Conservation (phyloP, 2,888 invertebrate species). For the Morpho deidamia region DNA sequence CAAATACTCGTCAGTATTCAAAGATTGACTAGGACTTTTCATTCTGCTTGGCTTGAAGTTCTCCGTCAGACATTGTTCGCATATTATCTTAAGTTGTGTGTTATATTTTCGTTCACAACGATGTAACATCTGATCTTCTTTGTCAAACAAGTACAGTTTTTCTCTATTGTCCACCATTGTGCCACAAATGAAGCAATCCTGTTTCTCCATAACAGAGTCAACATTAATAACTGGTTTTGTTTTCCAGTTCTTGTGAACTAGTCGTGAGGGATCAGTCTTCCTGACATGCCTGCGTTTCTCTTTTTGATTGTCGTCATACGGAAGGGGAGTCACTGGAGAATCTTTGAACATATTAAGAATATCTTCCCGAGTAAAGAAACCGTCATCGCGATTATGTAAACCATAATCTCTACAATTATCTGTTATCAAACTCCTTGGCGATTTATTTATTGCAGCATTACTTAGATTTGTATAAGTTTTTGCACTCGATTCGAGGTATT, state of each 20-base stretch:
- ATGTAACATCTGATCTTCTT: constrained; percentile 64
- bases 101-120: constrained; percentile 54
- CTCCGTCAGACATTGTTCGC: constrained; percentile 52
- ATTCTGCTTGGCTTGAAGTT: constrained; percentile 55
- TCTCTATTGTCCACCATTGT: constrained; percentile 52
- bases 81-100: constrained; percentile 60
- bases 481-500: constrained; percentile 49
- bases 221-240: constrained; percentile 43
- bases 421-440: constrained; percentile 48
- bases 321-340: constrained; percentile 58
- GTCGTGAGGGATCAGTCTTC: constrained; percentile 60
- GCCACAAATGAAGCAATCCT: constrained; percentile 60
- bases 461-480: constrained; percentile 53
- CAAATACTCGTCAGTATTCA: constrained; percentile 59
- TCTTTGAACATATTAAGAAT: constrained; percentile 69
- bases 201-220: constrained; percentile 49
- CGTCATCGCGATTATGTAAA: constrained; percentile 32
- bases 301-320: constrained; percentile 44
- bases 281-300: constrained; percentile 58
- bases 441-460: constrained; percentile 45
- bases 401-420: constrained; percentile 41
- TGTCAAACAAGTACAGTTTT: constrained; percentile 64
- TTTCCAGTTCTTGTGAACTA: constrained; percentile 47
- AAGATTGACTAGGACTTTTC: constrained; percentile 55
- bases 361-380: constrained; percentile 55